Base-by-base conservation (phyloP, 2,113 vertebrate genomes). In the Osmerus eperlanus region DNA sequence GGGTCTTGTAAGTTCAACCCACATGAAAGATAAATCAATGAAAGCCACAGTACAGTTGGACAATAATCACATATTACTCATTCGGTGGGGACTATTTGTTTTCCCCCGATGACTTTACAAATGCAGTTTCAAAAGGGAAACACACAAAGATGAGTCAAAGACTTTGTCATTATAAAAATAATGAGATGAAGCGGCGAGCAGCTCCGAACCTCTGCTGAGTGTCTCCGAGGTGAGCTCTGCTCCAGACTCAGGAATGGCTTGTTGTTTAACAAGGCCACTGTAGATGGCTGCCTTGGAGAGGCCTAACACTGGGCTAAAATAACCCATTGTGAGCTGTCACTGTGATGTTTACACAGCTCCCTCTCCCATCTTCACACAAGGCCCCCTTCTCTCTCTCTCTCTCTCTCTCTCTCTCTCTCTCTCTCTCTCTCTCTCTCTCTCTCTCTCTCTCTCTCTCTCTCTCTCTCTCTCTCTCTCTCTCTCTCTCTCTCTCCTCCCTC, bases 271-370 rank as follows among this genome's bases (percentile, higher is more conserved):
- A 73, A 91, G 89, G 90, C 88, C 83, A 84, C 90, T 86, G 79
- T 84, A 89, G 91, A 94, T 91, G 93, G 89, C 93, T 91, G 90
- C 92, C 89, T 93, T 85, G 84, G 85, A 87, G 91, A 93, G 94
- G 92, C 93, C 92, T 92, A 93, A 93, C 85, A 89, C 91, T 84
- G 82, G 78, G 89, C 90, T 94, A 92, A 93, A 95, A 94, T 91
- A 94, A 94, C 92, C 93, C 90, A 94, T 91, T 92, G 93, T 92
- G 91, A 94, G 91, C 92, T 91, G 92, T 94, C 93, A 93, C 86
- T 83, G 90, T 90, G 76, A 89, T 93, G 94, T 95, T 97, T 95
- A 95, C 94, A 91, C 87, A 94, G 92, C 90, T 89, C 91, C 93
- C 90, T 89, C 91, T 94, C 91, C 91, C 92, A 93, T 91, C 92